phyloP scores from a whole-genome alignment of 2,113 vertebrate species.

The Aptenodytes forsteri region DNA sequence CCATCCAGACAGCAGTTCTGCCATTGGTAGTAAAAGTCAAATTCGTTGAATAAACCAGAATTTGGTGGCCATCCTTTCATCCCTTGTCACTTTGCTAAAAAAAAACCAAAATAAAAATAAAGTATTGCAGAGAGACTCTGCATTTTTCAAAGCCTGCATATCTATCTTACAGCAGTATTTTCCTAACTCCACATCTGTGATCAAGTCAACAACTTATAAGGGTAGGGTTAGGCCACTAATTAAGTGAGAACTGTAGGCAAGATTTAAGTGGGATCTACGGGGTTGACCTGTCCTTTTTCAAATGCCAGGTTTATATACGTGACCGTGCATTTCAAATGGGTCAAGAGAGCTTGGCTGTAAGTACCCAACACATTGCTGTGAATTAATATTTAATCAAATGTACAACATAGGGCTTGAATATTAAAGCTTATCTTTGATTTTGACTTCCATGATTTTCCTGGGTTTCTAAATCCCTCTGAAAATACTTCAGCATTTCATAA shows the following conservation, averaged over 20 bases:
- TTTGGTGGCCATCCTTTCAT: not conserved
- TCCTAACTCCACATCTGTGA: not conserved
- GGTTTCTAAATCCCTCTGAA: constrained; percentile 6
- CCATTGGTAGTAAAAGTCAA: not conserved
- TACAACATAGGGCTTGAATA: constrained; percentile 14
- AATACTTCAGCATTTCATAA: constrained; percentile 16
- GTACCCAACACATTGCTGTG: constrained; percentile 23
- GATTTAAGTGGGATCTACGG: not conserved
- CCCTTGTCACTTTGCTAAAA: not conserved
- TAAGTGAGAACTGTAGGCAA: not conserved
- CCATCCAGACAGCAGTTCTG: not conserved
- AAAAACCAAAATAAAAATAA: not conserved
- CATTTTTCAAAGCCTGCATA: not conserved
- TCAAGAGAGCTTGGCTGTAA: constrained; percentile 20
- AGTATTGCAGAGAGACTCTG: not conserved
- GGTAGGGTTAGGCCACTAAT: not conserved
- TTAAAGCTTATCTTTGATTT: constrained; percentile 48
- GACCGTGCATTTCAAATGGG: constrained; percentile 41
- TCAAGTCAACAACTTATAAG: not conserved
- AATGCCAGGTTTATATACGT: constrained; percentile 24
- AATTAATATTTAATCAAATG: constrained; percentile 68
- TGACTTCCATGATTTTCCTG: not conserved
- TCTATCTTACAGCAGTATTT: not conserved
- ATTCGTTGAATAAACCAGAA: not conserved
- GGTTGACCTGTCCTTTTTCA: constrained; percentile 21